These are phyloP conservation scores for Atrichornis clamosus DNA, from an alignment of 2,113 vertebrate genomes.

Conservation along the genomic window DNA sequence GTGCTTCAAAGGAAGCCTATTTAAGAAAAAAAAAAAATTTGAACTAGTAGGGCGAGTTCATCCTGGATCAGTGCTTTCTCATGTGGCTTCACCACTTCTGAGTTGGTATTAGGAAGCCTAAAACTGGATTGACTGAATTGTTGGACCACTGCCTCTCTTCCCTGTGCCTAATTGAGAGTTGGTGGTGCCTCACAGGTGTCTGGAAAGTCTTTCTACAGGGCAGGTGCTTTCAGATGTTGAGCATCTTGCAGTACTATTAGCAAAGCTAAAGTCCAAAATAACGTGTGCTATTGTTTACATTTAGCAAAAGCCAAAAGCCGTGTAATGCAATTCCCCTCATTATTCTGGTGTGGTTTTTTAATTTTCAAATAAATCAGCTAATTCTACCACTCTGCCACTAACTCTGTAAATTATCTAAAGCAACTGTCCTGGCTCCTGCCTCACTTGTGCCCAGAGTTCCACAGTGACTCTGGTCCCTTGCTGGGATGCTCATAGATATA, in stretches of 20 bases:
- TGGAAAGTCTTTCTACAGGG: neutral
- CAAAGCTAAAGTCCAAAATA: neutral
- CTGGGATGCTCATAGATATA: neutral
- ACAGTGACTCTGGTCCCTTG: neutral
- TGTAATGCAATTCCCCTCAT: neutral
- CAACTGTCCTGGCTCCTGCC: neutral
- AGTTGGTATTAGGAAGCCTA: neutral
- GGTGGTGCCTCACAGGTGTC: neutral
- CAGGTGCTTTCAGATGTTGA: neutral
- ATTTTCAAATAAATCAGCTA: neutral
- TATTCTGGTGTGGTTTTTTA: neutral
- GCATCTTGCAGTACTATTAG: neutral
- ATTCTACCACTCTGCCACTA: neutral
- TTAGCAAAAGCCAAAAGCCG: neutral
- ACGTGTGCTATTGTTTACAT: neutral
- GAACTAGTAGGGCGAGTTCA: neutral
- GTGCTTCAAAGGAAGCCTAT: neutral
- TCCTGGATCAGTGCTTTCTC: neutral
- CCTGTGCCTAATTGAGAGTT: accelerated
- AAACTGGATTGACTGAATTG: neutral
- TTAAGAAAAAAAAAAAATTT: neutral
- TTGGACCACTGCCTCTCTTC: neutral
- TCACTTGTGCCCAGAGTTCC: neutral
- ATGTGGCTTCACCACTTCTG: neutral
- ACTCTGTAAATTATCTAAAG: neutral